Evolutionary conservation across 2,113 vertebrate species (phyloP), one percentile per base, ranked within the genome.

Genomic region (Chloebia gouldiae): DNA sequence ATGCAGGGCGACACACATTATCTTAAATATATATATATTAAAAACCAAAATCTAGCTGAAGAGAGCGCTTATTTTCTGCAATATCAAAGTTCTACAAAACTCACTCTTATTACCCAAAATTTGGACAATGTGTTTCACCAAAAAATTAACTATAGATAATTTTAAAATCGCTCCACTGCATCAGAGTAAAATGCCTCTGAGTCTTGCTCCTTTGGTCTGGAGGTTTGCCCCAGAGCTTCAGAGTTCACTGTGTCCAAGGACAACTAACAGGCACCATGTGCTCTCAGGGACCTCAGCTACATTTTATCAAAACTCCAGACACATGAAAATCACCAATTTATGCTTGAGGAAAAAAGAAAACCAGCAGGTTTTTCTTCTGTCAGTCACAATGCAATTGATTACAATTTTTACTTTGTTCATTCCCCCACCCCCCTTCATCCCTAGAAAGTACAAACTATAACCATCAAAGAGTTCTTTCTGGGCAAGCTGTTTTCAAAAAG

Each of bases 271-370:
- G 9, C 13, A 35, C 42, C 51, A 8, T 3, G 20, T 37, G 49
- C 10, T 56, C 2, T 1, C 9, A 35, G 0, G 1, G 23, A 64
- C 11, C 12, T 81, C 65, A 49, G 44, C 11, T 31, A n/a, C 3
- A 22, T 27, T 84, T 91, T 81, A 19, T 54, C 25, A 42, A 21
- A 91, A 73, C 19, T 70, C 13, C 28, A 81, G 19, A 11, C 7
- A 49, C 13, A 37, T 3, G 16, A 75, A 90, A 94, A 56, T 65
- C 42, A 77, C 9, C 22, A 0, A 28, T 54, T 90, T 44, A 44
- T 30, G 27, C 35, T 27, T 63, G 15, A 86, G 45, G 40, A 13
- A n/a, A n/a, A 89, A 45, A 49, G 5, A 17, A 73, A 82, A 69
- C 8, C 3, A 30, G 6, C 8, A 49, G 35, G 9, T 21, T 22